Percentiles rank a stretch among this genome's conserved stretches.
Evolutionary conservation across 2,888 invertebrate species (phyloP).

Genomic region (Andrena camellia): DNA sequence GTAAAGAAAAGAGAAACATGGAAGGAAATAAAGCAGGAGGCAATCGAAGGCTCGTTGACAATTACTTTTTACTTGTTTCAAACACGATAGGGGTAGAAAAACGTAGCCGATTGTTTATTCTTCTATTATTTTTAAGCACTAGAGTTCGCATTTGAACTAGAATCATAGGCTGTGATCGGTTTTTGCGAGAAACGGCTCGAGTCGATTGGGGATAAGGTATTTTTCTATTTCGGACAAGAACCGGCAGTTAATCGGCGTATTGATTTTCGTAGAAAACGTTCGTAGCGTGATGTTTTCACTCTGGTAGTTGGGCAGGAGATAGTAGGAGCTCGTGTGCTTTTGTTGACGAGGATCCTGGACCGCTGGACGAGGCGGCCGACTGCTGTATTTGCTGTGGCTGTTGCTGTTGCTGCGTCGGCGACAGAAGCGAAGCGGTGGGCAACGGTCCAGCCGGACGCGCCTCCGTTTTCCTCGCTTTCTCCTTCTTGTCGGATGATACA

Average conservation of each 20-base stretch:
- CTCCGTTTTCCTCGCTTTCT: constrained; percentile 73
- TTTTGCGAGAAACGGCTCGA: constrained; percentile 63
- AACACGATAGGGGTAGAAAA: constrained; percentile 74
- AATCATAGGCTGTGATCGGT: constrained; percentile 55
- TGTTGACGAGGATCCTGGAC: constrained; percentile 67
- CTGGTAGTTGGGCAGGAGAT: constrained; percentile 81
- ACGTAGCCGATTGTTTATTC: constrained; percentile 78
- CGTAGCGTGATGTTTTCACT: constrained; percentile 69
- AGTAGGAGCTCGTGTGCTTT: constrained; percentile 81
- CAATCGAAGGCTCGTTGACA: constrained; percentile 52
- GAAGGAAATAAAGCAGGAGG: constrained; percentile 68
- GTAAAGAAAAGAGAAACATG: constrained; percentile 52
- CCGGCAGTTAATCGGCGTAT: constrained; percentile 78
- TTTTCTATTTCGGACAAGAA: constrained; percentile 66
- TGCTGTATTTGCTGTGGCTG: constrained; percentile 61
- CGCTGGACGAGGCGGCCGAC: constrained; percentile 68
- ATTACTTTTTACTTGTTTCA: constrained; percentile 66
- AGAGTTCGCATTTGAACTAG: constrained; percentile 70
- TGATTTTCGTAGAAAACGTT: constrained; percentile 75
- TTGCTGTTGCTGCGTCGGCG: constrained; percentile 66
- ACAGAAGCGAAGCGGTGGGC: constrained; percentile 76
- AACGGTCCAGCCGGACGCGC: constrained; percentile 65
- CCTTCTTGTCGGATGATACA: constrained; percentile 71
- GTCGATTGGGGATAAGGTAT: constrained; percentile 64
- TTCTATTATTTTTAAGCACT: constrained; percentile 71